Percentiles rank a stretch among this genome's conserved stretches.
Evolutionary conservation across 2,113 vertebrate species (phyloP).

Genomic region (Scytalopus superciliaris): DNA sequence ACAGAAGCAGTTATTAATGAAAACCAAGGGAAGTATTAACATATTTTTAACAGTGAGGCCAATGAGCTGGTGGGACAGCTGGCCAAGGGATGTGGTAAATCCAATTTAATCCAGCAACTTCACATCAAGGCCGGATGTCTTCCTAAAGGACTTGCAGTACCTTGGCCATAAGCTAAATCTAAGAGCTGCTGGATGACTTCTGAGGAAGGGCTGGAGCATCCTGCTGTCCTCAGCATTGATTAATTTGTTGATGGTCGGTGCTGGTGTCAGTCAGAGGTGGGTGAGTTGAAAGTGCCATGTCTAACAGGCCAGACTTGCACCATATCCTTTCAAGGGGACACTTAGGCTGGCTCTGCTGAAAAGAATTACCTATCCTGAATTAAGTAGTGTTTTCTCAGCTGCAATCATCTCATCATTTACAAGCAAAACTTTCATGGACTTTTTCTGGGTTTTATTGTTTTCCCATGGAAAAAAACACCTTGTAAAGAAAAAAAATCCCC

Average conservation of each 20-base stretch:
- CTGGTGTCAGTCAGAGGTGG: neutral
- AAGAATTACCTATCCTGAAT: neutral
- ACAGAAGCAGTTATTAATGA: neutral
- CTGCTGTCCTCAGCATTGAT: neutral
- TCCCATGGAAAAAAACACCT: slow-evolving; percentile 2
- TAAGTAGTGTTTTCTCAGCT: neutral
- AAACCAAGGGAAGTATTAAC: slow-evolving; percentile 9
- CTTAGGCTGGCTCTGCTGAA: neutral
- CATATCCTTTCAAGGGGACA: neutral
- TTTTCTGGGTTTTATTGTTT: slow-evolving; percentile 8
- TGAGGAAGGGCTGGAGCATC: neutral
- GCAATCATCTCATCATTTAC: neutral
- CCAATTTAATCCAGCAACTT: neutral
- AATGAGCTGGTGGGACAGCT: neutral
- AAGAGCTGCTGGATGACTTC: neutral
- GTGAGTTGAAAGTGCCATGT: neutral
- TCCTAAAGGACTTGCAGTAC: neutral
- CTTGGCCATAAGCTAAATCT: neutral
- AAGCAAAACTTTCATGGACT: neutral
- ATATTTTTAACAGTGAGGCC: neutral
- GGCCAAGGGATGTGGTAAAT: neutral
- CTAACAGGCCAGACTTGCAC: neutral
- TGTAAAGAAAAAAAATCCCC: neutral
- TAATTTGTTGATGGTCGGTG: accelerated
- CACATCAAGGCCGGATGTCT: neutral